Percentiles rank a stretch among this genome's conserved stretches.
Evolutionary conservation across 2,797 vertebrate species (phyloP).

Genomic region (Sebastes elongatus): DNA sequence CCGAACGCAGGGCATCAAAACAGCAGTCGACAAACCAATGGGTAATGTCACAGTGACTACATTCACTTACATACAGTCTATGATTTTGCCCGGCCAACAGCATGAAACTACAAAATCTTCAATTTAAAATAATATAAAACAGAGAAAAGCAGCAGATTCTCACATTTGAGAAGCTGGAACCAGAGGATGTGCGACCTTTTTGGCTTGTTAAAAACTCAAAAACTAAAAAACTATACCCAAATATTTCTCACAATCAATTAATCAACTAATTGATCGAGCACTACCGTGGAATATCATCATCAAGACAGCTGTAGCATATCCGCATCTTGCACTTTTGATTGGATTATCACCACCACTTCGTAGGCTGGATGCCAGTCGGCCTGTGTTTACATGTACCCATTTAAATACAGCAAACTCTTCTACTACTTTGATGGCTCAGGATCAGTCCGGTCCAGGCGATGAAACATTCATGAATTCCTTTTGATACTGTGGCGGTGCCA

Average conservation of each 20-base stretch:
- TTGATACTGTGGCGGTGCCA: neutral
- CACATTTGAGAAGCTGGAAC: neutral
- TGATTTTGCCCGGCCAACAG: neutral
- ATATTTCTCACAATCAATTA: neutral
- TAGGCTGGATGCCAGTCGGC: neutral
- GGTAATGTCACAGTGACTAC: too few species aligned
- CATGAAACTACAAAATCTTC: neutral
- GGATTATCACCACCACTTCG: neutral
- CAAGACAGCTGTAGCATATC: neutral
- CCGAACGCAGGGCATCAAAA: too few species aligned
- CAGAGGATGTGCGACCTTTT: too few species aligned
- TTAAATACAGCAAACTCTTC: constrained; percentile 12
- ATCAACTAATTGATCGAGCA: neutral
- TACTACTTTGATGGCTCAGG: neutral
- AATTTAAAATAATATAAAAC: neutral
- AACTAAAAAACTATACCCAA: neutral
- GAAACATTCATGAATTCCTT: constrained; percentile 41
- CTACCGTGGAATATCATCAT: neutral
- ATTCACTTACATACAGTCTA: too few species aligned
- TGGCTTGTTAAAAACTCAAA: too few species aligned
- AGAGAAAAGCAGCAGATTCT: neutral
- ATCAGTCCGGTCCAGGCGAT: neutral
- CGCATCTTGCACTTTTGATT: neutral
- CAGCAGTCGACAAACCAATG: too few species aligned
- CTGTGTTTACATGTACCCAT: constrained; percentile 11